These are phyloP conservation scores for Standfussiana lucernea DNA, from an alignment of 2,888 invertebrate genomes.

Conservation along the genomic window DNA sequence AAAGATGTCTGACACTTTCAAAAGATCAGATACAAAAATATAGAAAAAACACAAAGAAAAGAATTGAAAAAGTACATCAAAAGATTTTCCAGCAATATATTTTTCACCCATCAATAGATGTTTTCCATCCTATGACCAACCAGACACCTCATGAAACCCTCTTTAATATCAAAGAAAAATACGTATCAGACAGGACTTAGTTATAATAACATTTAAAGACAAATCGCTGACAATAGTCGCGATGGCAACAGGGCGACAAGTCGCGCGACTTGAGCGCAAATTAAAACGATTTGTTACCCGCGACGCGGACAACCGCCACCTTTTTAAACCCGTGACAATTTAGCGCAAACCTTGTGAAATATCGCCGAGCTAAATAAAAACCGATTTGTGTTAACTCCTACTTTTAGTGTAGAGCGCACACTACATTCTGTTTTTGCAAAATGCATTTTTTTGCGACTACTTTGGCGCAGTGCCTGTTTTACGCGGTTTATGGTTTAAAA, in stretches of 20 bases:
- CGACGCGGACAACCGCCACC: conserved; percentile 72
- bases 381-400: conserved; percentile 71
- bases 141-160: conserved; percentile 41
- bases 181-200: conserved; percentile 40
- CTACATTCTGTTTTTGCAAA: conserved; percentile 67
- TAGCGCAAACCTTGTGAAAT: conserved; percentile 74
- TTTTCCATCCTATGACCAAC: conserved; percentile 42
- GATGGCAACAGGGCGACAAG: conserved; percentile 70
- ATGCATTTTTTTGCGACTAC: conserved; percentile 70
- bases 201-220: conserved; percentile 60
- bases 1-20: conserved; percentile 24
- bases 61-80: conserved; percentile 37
- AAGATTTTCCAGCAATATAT: conserved; percentile 37
- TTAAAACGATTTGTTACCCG: conserved; percentile 82
- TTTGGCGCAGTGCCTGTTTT: conserved; percentile 73
- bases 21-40: conserved; percentile 27
- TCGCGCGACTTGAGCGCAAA: conserved; percentile 74
- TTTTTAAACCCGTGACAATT: conserved; percentile 73
- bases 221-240: conserved; percentile 66
- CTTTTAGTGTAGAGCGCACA: conserved; percentile 65
- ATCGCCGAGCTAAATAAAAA: conserved; percentile 75
- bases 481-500: conserved; percentile 62
- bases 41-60: conserved; percentile 8
- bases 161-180: conserved; percentile 51
- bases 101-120: conserved; percentile 36